Evolutionary conservation across 2,888 invertebrate genomes (phyloP), one percentile per base, ranked within the genome.

Genomic region (Drosophila austrosaltans): DNA sequence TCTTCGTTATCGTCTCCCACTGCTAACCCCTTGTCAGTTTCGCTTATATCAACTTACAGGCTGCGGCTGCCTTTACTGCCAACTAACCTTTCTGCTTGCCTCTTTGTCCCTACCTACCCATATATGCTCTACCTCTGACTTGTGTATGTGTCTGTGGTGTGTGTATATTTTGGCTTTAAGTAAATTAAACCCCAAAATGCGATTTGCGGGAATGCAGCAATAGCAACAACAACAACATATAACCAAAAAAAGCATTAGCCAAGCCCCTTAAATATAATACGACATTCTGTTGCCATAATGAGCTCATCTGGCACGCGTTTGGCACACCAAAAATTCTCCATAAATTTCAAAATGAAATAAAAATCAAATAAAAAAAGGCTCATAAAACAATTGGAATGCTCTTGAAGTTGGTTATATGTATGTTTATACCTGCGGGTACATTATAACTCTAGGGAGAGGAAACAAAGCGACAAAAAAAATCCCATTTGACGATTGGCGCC

Each of bases 141-240:
- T 54, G 25, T 32, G 10, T 44, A 2, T 39, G 20, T 53, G 20
- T 16, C 40, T 2, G 39, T 42, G 62, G 39, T 58, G 42, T 48
- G 36, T 53, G 58, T 48, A 44, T 62, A 48, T 42, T 58, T 53
- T 53, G 72, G 75, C 75, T 69, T 75, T 75, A 30, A 59, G 53
- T 66, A 63, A 72, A 73, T 76, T 76, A 76, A 75, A 63, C 63
- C 48, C 48, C 63, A 59, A 77, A 77, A 76, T 72, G 69, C 77
- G 76, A 76, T 77, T 77, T 77, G 72, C 53, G 75, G 70, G 22
- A 48, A 48, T 48, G 48, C 54, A 20, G 54, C 48, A 48, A n/a
- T 20, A 32, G 16, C 28, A 63, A 16, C 44, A 48, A 16, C 44
- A 48, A 6, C 30, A 8, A 36, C 8, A 36, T 42, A 30, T 16